phyloP scores from a whole-genome alignment of 35 echinoderm and acorn worm species.

The Ptychodera flava region DNA sequence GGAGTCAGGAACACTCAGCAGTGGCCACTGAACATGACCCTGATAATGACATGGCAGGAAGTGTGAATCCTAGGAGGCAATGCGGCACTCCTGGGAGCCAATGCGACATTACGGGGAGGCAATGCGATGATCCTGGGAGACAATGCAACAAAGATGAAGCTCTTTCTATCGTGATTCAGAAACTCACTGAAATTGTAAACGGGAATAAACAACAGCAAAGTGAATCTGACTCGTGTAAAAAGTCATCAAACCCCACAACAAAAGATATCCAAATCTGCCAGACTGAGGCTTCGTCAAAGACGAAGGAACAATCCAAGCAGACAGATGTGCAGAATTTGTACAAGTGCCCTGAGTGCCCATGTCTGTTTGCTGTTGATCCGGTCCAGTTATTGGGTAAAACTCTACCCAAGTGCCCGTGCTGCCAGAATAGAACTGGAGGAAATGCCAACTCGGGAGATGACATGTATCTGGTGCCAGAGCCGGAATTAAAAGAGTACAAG shows the following conservation, averaged over 20 bases:
- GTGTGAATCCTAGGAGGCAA: too few species aligned
- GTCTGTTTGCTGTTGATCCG: conserved; percentile 71
- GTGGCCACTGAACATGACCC: too few species aligned
- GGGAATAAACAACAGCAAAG: conserved; percentile 49
- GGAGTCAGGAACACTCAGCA: too few species aligned
- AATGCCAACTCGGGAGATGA: neutral
- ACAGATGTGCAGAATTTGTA: conserved; percentile 31
- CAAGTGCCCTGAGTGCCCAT: conserved; percentile 92
- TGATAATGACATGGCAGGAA: too few species aligned
- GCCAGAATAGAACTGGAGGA: conserved; percentile 24
- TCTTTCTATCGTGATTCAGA: conserved; percentile 91
- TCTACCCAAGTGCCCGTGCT: conserved; percentile 62
- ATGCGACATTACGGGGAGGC: neutral
- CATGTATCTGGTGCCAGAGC: neutral
- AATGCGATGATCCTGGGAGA: neutral
- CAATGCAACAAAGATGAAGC: conserved; percentile 71
- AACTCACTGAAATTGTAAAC: conserved; percentile 87
- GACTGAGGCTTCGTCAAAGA: neutral
- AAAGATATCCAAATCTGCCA: conserved; percentile 14
- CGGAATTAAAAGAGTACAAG: conserved; percentile 32
- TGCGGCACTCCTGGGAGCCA: neutral
- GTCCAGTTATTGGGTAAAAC: conserved; percentile 33
- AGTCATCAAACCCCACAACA: conserved; percentile 6
- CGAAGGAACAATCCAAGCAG: neutral
- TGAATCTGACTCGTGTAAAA: conserved; percentile 15